Evolutionary conservation across 2,888 invertebrate genomes (phyloP), one percentile per base, ranked within the genome.

Genomic region (Altica lythri): DNA sequence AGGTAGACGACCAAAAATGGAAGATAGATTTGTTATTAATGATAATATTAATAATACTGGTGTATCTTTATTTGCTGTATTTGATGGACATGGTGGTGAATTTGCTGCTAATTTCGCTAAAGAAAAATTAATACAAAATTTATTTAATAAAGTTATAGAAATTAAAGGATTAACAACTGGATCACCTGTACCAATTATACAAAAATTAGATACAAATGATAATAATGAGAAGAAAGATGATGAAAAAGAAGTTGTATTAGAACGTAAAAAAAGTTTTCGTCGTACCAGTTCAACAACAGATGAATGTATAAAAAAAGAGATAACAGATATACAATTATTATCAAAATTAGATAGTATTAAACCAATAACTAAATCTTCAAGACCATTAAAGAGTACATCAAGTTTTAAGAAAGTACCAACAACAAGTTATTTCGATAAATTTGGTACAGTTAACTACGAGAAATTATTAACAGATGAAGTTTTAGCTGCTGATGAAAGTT

Each of bases 41-140:
- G 89, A 90, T 75, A 88, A 93, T 71, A 86, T 93, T 47, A 88
- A 90, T 73, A 85, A 87, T 64, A 91, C 92, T 13, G 91, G 89
- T 14, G 87, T 94, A 47, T 89, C 92, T 13, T 79, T 96, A 53
- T 94, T 92, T 78, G 95, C 94, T 35, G 88, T 96, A 63, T 95
- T 95, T 75, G 95, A 96, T 78, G 95, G 95, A 0, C 95, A 96
- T 75, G 96, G 95, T 44, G 96, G 95, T 30, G 93, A 95, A 79
- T 92, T 92, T 79, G 95, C 95, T 45, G 94, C 95, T 13, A 91
- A 95, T 72, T 95, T 90, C 78, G 92, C 92, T 45, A 89, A 90
- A 73, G 92, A 94, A 66, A 89, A 92, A 65, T 80, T 95, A 12
- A 86, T 94, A 60, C 87, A 89, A 72, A 90, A 86, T 72, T 80